These are phyloP conservation scores for Tenebrio molitor DNA, from an alignment of 1,140 invertebrate genomes.

Conservation along the genomic window DNA sequence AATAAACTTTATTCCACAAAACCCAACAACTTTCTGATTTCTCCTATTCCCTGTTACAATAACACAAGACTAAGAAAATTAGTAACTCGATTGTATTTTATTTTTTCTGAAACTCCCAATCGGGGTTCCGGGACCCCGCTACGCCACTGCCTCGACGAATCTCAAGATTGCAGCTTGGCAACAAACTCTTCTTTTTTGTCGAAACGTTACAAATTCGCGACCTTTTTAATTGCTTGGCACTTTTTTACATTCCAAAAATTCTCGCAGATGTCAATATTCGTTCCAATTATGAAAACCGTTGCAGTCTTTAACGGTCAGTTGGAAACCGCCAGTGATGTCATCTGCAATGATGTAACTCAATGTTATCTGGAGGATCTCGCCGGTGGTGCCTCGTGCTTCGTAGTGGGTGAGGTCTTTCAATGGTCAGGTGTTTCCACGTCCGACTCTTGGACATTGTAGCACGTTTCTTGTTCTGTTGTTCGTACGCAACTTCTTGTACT, in stretches of 20 bases:
- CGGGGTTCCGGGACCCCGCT: too few species aligned
- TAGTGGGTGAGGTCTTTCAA: slow-evolving; percentile 35
- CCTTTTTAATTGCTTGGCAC: too few species aligned
- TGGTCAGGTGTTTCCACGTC: slow-evolving; percentile 24
- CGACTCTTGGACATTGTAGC: slow-evolving; percentile 9
- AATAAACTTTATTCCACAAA: too few species aligned
- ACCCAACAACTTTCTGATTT: too few species aligned
- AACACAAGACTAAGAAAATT: too few species aligned
- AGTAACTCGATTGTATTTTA: too few species aligned
- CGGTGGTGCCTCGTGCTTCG: slow-evolving; percentile 12
- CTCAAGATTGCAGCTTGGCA: too few species aligned
- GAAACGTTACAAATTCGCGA: too few species aligned
- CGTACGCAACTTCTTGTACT: slow-evolving; percentile 8
- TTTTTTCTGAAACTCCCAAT: too few species aligned
- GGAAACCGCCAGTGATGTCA: slow-evolving; percentile 22
- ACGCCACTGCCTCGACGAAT: too few species aligned
- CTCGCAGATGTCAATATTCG: neutral
- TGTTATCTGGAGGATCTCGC: slow-evolving; percentile 7
- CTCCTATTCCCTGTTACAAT: too few species aligned
- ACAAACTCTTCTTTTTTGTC: too few species aligned
- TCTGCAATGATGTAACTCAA: slow-evolving; percentile 17
- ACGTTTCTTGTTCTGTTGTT: slow-evolving; percentile 34
- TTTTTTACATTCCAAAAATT: neutral
- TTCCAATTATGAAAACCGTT: slow-evolving; percentile 5
- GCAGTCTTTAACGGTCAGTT: neutral